Evolutionary conservation across 2,797 vertebrate genomes (phyloP).

Genomic region (Anisognathus igniventris): DNA sequence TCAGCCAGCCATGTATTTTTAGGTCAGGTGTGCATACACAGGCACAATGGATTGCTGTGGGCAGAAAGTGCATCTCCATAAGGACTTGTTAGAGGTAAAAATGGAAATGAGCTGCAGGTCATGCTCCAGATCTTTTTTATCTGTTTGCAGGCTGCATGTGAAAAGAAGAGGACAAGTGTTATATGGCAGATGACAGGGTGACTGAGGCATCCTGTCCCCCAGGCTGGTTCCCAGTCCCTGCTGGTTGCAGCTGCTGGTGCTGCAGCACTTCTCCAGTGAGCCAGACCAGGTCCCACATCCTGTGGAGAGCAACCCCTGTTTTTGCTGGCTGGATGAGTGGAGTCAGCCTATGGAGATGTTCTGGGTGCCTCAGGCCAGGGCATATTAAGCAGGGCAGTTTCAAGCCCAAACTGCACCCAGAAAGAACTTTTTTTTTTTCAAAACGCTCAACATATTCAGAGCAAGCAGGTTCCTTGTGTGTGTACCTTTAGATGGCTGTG

Average conservation of each 20-base stretch:
- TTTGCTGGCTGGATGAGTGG: background rate
- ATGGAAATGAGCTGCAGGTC: background rate
- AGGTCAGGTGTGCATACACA: background rate
- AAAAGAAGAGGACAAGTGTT: background rate
- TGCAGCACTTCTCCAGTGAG: background rate
- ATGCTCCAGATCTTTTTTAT: background rate
- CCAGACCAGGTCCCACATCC: background rate
- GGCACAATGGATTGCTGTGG: background rate
- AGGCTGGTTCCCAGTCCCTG: background rate
- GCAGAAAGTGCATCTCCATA: background rate
- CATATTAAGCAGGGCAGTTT: background rate
- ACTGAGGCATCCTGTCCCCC: background rate
- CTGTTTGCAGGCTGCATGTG: background rate
- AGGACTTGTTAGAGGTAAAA: background rate
- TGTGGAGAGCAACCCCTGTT: background rate
- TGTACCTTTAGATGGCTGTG: background rate
- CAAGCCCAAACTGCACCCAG: background rate
- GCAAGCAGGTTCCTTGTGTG: background rate
- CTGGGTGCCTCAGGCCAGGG: background rate
- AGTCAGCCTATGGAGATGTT: background rate
- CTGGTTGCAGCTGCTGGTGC: background rate
- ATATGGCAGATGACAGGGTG: background rate
- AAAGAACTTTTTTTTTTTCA: background rate
- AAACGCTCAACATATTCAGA: background rate
- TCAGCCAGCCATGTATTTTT: slow-evolving; percentile 4